Percentiles rank a stretch among this genome's conserved stretches.
These are phyloP conservation scores for Okapia johnstoni DNA, from an alignment of 2,113 vertebrate species.

Conservation along the genomic window DNA sequence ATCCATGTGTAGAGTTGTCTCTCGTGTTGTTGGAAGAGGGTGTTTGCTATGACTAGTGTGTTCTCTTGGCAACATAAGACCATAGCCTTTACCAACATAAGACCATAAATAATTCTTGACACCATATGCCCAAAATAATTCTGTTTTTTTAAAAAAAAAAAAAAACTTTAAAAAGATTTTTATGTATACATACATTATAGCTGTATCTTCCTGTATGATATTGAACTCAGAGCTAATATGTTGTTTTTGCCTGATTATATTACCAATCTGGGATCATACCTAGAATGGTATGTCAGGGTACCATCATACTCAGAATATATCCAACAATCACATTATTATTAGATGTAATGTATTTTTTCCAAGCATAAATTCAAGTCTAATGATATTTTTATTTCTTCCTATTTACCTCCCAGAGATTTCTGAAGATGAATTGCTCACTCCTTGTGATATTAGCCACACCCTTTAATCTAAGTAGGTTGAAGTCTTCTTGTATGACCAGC, in stretches of 20 bases:
- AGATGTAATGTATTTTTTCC: background rate
- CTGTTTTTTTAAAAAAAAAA: background rate
- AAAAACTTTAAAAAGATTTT: background rate
- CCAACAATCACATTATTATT: background rate
- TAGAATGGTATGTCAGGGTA: background rate
- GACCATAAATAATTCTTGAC: background rate
- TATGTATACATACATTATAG: background rate
- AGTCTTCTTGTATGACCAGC: background rate
- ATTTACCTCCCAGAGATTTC: background rate
- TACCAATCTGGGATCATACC: background rate
- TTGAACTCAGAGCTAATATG: background rate
- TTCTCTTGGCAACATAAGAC: no score
- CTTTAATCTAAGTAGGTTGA: background rate
- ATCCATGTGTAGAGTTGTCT: no score
- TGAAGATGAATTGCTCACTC: background rate
- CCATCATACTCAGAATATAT: no score
- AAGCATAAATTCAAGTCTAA: background rate
- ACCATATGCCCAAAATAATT: no score
- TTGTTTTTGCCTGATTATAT: background rate
- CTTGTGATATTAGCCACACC: background rate
- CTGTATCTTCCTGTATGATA: background rate
- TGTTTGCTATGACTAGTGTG: no score
- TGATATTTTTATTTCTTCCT: background rate
- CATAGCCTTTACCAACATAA: background rate
- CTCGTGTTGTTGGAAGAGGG: no score